Evolutionary conservation across 2,113 vertebrate genomes (phyloP).

Genomic region (Bungarus multicinctus): DNA sequence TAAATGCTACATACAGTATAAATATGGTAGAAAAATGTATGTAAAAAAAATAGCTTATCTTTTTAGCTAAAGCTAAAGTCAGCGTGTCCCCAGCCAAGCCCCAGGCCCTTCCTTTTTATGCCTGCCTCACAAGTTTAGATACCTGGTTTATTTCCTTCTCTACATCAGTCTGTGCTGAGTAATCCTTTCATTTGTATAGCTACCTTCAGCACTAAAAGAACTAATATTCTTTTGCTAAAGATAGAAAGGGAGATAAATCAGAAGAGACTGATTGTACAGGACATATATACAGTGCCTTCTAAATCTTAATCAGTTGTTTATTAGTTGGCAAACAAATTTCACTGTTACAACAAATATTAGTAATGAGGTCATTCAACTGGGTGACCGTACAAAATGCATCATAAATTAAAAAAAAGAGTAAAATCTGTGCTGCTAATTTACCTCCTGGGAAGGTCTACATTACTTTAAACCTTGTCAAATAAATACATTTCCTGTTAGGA

Average conservation of each 20-base stretch:
- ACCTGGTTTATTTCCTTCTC: slow-evolving; percentile 14
- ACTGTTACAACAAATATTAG: slow-evolving; percentile 98
- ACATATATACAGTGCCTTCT: slow-evolving; percentile 76
- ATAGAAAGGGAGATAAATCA: slow-evolving; percentile 56
- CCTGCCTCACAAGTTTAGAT: neutral
- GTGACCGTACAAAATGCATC: slow-evolving; percentile 88
- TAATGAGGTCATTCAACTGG: slow-evolving; percentile 91
- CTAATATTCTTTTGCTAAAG: slow-evolving; percentile 42
- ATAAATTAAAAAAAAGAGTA: slow-evolving; percentile 84
- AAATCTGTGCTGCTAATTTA: slow-evolving; percentile 80
- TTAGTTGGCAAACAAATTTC: slow-evolving; percentile 96
- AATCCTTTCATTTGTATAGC: slow-evolving; percentile 54
- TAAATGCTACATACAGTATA: neutral
- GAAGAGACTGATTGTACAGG: slow-evolving; percentile 65
- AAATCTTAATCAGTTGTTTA: slow-evolving; percentile 91
- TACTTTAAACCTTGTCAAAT: slow-evolving; percentile 79
- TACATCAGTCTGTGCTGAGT: slow-evolving; percentile 61
- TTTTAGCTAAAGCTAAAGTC: neutral
- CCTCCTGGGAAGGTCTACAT: slow-evolving; percentile 74
- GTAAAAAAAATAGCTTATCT: neutral
- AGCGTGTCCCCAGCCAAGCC: neutral
- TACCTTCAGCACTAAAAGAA: slow-evolving; percentile 43
- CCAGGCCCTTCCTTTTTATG: neutral
- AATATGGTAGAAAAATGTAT: neutral
- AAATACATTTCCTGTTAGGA: slow-evolving; percentile 77